phyloP scores from a whole-genome alignment of 53 echinoderm and acorn worm species.

The Apostichopus leukothele region DNA sequence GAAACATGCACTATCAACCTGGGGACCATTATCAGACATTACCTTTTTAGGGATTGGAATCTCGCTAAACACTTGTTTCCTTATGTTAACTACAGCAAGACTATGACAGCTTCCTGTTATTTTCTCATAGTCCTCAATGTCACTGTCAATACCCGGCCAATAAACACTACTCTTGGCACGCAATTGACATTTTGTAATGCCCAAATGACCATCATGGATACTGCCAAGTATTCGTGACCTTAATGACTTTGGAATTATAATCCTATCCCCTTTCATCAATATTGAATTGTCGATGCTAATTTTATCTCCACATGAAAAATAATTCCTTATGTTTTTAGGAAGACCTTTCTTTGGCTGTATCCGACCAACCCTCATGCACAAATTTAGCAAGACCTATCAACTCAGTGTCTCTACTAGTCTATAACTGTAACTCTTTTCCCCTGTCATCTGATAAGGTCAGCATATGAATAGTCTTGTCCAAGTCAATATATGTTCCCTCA shows the following conservation, averaged over 20 bases:
- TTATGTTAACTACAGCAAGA: not conserved
- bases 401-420: slow-evolving; percentile 25
- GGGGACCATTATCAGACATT: slow-evolving; percentile 29
- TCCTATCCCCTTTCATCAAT: slow-evolving; percentile 20
- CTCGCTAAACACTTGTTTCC: slow-evolving; percentile 34
- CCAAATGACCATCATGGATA: slow-evolving; percentile 3
- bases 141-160: slow-evolving; percentile 39
- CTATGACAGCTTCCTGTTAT: slow-evolving; percentile 29
- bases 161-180: slow-evolving; percentile 26
- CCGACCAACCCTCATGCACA: slow-evolving; percentile 26
- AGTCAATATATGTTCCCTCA: slow-evolving; percentile 6
- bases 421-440: slow-evolving; percentile 31
- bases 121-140: slow-evolving; percentile 29
- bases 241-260: slow-evolving; percentile 20
- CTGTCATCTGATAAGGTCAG: slow-evolving; percentile 32
- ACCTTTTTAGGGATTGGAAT: slow-evolving; percentile 21
- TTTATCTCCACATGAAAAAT: slow-evolving; percentile 25
- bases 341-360: not conserved
- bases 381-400: not conserved
- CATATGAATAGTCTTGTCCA: slow-evolving; percentile 36
- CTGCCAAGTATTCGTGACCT: not conserved
- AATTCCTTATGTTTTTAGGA: slow-evolving; percentile 3
- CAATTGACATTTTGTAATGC: slow-evolving; percentile 17
- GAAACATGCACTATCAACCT: slow-evolving; percentile 17
- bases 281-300: slow-evolving; percentile 2